phyloP scores from a whole-genome alignment of 2,888 invertebrate species.

The Brachypalpus laphriformis region DNA sequence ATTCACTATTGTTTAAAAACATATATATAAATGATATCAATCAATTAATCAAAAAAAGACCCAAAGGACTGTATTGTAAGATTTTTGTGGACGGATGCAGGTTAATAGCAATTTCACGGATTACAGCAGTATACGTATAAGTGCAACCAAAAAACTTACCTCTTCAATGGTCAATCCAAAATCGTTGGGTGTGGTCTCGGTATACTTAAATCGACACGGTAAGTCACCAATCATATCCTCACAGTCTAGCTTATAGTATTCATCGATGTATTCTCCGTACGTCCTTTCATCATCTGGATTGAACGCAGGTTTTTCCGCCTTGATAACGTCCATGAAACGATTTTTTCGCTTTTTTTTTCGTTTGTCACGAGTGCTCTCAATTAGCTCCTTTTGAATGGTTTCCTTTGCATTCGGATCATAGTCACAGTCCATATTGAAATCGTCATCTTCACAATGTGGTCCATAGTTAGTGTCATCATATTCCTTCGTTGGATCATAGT shows the following conservation, averaged over 20 bases:
- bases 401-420: slow-evolving; percentile 86
- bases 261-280: slow-evolving; percentile 95
- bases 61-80: too few species aligned
- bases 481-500: slow-evolving; percentile 86
- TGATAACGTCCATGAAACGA: slow-evolving; percentile 89
- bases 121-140: too few species aligned
- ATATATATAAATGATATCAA: too few species aligned
- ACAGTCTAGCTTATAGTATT: slow-evolving; percentile 97
- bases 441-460: slow-evolving; percentile 90
- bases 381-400: slow-evolving; percentile 85
- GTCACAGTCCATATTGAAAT: slow-evolving; percentile 96
- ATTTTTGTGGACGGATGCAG: too few species aligned
- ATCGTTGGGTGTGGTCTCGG: slow-evolving; percentile 93
- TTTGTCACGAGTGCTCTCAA: slow-evolving; percentile 85
- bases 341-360: slow-evolving; percentile 87
- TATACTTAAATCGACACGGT: slow-evolving; percentile 96
- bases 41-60: too few species aligned
- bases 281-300: slow-evolving; percentile 89
- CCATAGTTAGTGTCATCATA: slow-evolving; percentile 80
- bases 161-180: slow-evolving; percentile 96
- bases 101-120: too few species aligned
- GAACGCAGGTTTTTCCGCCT: slow-evolving; percentile 91
- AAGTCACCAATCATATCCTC: slow-evolving; percentile 97
- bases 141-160: slow-evolving; percentile 85
- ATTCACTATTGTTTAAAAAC: too few species aligned